Evolutionary conservation across 2,113 vertebrate genomes (phyloP).

Genomic region (Oriolus oriolus): DNA sequence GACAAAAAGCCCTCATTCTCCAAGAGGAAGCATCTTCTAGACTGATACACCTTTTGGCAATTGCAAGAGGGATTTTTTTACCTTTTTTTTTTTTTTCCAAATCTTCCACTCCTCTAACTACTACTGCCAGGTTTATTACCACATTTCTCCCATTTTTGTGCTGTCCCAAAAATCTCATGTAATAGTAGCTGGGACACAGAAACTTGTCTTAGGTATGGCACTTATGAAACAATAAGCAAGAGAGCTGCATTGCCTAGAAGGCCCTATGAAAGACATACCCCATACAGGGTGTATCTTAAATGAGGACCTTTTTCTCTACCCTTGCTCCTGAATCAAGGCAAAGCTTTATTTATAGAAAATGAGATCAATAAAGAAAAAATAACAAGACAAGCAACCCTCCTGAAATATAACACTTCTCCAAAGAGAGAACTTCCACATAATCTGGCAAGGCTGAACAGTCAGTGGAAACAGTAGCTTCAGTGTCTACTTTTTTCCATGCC

Average conservation of each 20-base stretch:
- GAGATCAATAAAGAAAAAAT: not conserved
- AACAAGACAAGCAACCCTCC: not conserved
- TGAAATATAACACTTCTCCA: not conserved
- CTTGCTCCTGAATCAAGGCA: not conserved
- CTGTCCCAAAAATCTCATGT: not conserved
- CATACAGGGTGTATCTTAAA: not conserved
- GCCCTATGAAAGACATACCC: not conserved
- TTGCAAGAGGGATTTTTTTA: not conserved
- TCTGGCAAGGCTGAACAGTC: not conserved
- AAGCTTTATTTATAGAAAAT: not conserved
- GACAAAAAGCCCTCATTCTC: not conserved
- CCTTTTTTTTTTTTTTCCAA: not conserved
- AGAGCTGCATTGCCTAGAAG: not conserved
- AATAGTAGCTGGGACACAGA: not conserved
- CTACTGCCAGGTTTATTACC: not conserved
- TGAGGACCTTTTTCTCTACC: not conserved
- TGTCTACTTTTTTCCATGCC: not conserved
- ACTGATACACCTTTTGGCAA: not conserved
- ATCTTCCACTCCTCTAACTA: not conserved
- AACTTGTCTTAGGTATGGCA: not conserved
- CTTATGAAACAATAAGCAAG: not conserved
- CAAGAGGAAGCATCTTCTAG: not conserved
- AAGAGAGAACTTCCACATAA: not conserved
- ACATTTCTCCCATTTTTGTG: not conserved
- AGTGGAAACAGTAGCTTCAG: not conserved